A percentile compares a stretch with the other conserved stretches of the same genome.
Evolutionary conservation across 2,888 invertebrate genomes (phyloP).

Genomic region (Ptychoptera contaminata): DNA sequence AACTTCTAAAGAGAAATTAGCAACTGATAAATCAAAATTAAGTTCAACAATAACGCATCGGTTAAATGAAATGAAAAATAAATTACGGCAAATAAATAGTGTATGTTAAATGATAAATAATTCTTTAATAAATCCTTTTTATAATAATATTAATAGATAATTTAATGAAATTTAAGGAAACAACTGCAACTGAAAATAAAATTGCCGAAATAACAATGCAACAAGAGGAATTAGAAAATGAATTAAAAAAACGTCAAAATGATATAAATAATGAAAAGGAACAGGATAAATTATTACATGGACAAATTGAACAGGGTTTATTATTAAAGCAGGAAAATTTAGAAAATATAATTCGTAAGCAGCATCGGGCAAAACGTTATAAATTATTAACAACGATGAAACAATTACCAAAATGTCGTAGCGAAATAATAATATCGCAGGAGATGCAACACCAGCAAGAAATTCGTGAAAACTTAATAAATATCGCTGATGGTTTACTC

Average conservation of each 20-base stretch:
- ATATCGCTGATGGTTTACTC: constrained; percentile 39
- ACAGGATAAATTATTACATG: constrained; percentile 19
- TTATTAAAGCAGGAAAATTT: constrained; percentile 28
- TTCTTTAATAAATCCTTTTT: not conserved
- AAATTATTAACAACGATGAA: constrained; percentile 32
- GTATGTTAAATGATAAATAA: constrained; percentile 19
- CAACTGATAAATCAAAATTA: constrained; percentile 31
- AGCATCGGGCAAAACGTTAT: constrained; percentile 49
- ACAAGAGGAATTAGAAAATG: constrained; percentile 16
- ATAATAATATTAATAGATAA: not conserved
- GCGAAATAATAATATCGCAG: constrained; percentile 34
- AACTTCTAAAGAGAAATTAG: constrained; percentile 36
- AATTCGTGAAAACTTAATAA: constrained; percentile 40
- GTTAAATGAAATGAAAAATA: constrained; percentile 39
- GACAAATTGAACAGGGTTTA: constrained; percentile 29
- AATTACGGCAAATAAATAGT: constrained; percentile 36
- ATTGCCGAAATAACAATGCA: constrained; percentile 16
- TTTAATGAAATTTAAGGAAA: constrained; percentile 14
- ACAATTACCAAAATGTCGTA: constrained; percentile 18
- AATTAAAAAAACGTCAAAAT: constrained; percentile 16
- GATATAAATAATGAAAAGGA: constrained; percentile 18
- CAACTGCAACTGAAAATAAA: constrained; percentile 17
- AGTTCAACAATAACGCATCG: constrained; percentile 37
- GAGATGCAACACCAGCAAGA: constrained; percentile 42
- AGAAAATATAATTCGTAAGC: constrained; percentile 47